These are phyloP conservation scores for Himantopus leucocephalus DNA, from an alignment of 2,113 vertebrate species.

Conservation along the genomic window DNA sequence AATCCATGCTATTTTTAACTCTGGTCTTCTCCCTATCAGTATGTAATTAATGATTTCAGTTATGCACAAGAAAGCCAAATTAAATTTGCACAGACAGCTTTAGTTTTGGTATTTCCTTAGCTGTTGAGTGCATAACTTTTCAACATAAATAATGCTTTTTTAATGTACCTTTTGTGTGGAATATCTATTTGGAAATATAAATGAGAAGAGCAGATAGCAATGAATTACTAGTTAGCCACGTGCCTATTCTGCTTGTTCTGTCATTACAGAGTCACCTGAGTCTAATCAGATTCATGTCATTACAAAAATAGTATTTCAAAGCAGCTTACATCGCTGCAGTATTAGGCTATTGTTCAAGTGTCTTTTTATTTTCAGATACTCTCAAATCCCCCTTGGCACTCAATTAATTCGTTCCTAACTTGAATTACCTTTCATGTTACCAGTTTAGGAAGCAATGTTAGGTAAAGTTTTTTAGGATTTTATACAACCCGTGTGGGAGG, in stretches of 20 bases:
- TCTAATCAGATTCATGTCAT: not conserved
- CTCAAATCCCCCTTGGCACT: not conserved
- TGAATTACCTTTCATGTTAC: not conserved
- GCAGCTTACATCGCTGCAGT: not conserved
- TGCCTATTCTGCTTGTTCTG: not conserved
- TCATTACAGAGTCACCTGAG: not conserved
- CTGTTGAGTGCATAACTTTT: not conserved
- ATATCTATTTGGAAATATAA: not conserved
- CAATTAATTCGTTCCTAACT: not conserved
- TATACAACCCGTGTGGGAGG: not conserved
- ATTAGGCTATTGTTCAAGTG: not conserved
- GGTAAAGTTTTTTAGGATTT: not conserved
- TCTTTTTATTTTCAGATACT: not conserved
- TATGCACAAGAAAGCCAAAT: not conserved
- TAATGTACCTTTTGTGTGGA: not conserved
- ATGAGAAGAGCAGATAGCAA: not conserved
- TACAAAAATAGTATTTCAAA: conserved; percentile 23
- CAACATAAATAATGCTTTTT: not conserved
- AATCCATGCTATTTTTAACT: not conserved
- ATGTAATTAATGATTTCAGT: not conserved
- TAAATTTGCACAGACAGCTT: not conserved
- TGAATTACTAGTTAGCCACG: not conserved
- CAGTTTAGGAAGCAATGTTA: not conserved
- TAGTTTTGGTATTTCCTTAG: not conserved
- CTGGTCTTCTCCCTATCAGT: not conserved